phyloP scores from a whole-genome alignment of 2,797 vertebrate genomes.

The Silurus aristotelis region DNA sequence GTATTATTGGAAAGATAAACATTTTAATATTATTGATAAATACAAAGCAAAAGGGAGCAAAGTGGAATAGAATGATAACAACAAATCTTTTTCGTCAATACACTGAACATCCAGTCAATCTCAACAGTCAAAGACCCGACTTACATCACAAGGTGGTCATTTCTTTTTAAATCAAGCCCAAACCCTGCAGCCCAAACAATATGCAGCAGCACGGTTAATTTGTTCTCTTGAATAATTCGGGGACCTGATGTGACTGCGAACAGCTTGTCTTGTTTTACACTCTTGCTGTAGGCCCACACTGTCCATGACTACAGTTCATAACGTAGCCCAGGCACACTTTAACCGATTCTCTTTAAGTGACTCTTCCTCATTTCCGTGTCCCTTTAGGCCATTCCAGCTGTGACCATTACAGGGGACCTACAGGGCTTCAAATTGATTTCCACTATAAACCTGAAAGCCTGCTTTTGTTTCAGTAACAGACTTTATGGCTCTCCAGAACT shows the following conservation, averaged over 20 bases:
- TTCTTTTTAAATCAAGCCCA: slow-evolving; percentile 4
- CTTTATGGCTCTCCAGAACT: slow-evolving; percentile 43
- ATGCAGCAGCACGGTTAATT: background rate
- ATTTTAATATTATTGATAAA: background rate
- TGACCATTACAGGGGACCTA: slow-evolving; percentile 18
- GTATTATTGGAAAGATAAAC: too few species aligned
- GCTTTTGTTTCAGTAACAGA: slow-evolving; percentile 68
- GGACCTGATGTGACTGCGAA: background rate
- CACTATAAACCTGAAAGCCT: slow-evolving; percentile 63
- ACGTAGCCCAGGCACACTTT: slow-evolving; percentile 45
- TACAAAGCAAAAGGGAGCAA: background rate
- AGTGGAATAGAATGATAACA: background rate
- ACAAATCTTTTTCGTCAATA: background rate
- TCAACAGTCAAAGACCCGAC: background rate
- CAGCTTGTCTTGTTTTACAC: background rate
- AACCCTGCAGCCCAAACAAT: background rate
- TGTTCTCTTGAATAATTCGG: background rate
- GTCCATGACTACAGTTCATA: background rate
- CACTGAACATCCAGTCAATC: background rate
- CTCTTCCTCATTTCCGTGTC: slow-evolving; percentile 37
- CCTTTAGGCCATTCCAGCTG: slow-evolving; percentile 42
- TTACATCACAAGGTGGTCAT: slow-evolving; percentile 1
- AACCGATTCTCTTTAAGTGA: slow-evolving; percentile 42
- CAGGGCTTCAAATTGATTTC: slow-evolving; percentile 65
- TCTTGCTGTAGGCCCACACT: background rate